These are phyloP conservation scores for Drosophila fulvimacula DNA, from an alignment of 2,888 invertebrate genomes.

Conservation along the genomic window DNA sequence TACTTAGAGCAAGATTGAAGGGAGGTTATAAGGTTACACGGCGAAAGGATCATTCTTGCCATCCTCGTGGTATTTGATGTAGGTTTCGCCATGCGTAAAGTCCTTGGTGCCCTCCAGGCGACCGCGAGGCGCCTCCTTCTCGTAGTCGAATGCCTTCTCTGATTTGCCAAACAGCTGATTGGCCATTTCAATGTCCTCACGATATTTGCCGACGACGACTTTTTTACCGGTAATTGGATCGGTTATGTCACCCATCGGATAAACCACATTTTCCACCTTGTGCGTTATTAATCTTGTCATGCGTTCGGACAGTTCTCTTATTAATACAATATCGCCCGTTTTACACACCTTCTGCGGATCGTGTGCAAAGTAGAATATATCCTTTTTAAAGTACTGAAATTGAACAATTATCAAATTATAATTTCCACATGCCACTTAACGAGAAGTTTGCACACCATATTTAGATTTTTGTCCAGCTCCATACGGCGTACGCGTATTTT, in stretches of 20 bases:
- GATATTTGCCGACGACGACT: constrained; percentile 89
- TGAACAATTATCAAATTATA: background rate
- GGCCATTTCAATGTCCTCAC: constrained; percentile 90
- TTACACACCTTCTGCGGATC: constrained; percentile 92
- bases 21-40: constrained; percentile 83
- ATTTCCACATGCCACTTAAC: background rate
- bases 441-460: constrained; percentile 87
- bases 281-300: constrained; percentile 92
- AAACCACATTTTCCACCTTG: constrained; percentile 91
- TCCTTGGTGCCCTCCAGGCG: constrained; percentile 93
- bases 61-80: constrained; percentile 92
- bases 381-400: constrained; percentile 90
- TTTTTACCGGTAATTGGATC: constrained; percentile 94
- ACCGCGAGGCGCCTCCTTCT: constrained; percentile 91
- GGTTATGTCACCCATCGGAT: constrained; percentile 93
- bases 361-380: constrained; percentile 90
- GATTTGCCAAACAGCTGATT: constrained; percentile 90
- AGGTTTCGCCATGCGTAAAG: constrained; percentile 91
- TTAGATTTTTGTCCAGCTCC: constrained; percentile 90
- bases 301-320: constrained; percentile 90
- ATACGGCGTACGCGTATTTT: constrained; percentile 91
- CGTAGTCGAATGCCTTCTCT: constrained; percentile 89
- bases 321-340: constrained; percentile 92
- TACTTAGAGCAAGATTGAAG: constrained; percentile 9
- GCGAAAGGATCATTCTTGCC: constrained; percentile 90